These are phyloP conservation scores for Lasioglossum albipes DNA, from an alignment of 1,140 invertebrate genomes.

Conservation along the genomic window DNA sequence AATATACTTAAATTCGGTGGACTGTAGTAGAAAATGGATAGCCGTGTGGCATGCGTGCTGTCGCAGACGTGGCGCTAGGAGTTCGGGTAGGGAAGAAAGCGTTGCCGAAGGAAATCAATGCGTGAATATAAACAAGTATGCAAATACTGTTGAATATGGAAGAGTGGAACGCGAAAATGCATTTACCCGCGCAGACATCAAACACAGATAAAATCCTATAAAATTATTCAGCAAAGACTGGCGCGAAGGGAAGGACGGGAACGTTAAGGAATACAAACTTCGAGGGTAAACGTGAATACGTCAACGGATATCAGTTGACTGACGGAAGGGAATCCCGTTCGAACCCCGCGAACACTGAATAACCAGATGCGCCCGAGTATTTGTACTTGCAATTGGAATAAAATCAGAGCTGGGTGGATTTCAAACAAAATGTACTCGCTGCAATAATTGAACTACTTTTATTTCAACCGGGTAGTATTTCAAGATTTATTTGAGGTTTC, in stretches of 20 bases:
- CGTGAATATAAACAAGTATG: conserved; percentile 11
- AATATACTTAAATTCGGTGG: no score
- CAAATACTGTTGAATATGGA: conserved; percentile 20
- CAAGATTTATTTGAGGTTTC: no score
- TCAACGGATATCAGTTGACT: conserved; percentile 1
- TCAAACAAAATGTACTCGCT: no score
- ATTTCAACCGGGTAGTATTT: no score
- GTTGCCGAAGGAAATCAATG: conserved; percentile 6
- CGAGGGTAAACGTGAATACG: conserved; percentile 13
- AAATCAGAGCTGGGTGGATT: not conserved
- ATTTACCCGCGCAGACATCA: not conserved
- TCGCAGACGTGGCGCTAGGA: not conserved
- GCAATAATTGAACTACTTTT: no score
- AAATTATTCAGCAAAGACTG: conserved; percentile 21
- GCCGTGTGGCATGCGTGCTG: no score
- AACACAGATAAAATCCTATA: conserved; percentile 14
- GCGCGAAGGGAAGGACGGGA: not conserved
- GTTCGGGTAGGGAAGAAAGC: not conserved
- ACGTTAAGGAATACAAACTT: conserved; percentile 14
- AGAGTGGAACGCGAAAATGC: not conserved
- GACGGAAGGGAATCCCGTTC: not conserved
- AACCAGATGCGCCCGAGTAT: not conserved
- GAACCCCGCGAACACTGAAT: not conserved
- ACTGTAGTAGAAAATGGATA: no score
- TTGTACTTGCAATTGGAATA: not conserved